These are phyloP conservation scores for Monoplex corrugatus DNA, from an alignment of 2,888 invertebrate genomes.

Conservation along the genomic window DNA sequence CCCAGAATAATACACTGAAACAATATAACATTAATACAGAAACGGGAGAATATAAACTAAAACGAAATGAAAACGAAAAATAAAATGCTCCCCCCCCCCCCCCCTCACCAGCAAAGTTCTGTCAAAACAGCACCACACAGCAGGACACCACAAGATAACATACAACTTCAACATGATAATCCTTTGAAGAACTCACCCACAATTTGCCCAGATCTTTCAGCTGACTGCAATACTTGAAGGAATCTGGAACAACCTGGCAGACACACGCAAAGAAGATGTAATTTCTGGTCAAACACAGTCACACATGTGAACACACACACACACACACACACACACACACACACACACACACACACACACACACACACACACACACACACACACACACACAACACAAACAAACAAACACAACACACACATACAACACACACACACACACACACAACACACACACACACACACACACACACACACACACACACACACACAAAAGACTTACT, in stretches of 20 bases:
- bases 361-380: not conserved
- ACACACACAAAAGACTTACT: not conserved
- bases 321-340: slow-evolving; percentile 78
- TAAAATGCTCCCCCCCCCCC: too few relatives aligned
- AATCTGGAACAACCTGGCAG: slow-evolving; percentile 87
- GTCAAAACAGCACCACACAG: too few relatives aligned
- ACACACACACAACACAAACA: not conserved
- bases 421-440: not conserved
- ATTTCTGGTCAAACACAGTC: too few relatives aligned
- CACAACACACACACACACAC: not conserved
- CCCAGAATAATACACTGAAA: too few relatives aligned
- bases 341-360: not conserved
- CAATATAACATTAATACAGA: too few relatives aligned
- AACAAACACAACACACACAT: not conserved
- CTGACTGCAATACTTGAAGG: slow-evolving; percentile 90
- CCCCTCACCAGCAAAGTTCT: too few relatives aligned
- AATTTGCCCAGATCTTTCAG: slow-evolving; percentile 93
- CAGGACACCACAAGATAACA: too few relatives aligned
- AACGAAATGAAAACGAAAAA: too few relatives aligned
- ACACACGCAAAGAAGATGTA: not conserved
- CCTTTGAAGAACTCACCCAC: slow-evolving; percentile 86
- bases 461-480: not conserved
- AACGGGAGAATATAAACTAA: too few relatives aligned
- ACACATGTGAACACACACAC: not conserved
- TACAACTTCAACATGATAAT: too few relatives aligned